phyloP scores from a whole-genome alignment of 1,140 invertebrate genomes.

The Zaprionus africanus region DNA sequence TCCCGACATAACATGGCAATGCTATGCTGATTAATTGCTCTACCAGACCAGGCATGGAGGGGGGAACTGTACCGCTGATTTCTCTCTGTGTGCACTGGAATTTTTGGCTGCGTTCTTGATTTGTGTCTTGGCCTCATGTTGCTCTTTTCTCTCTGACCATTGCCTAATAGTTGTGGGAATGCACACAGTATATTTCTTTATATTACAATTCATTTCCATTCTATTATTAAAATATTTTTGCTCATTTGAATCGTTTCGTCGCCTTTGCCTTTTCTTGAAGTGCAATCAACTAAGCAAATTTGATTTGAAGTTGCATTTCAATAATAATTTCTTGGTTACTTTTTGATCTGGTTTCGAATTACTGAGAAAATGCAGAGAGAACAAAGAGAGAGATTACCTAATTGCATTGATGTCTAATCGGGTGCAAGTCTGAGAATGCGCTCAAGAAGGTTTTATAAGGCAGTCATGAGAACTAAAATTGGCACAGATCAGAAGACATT shows the following conservation, averaged over 20 bases:
- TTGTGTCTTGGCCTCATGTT: conserved; percentile 55
- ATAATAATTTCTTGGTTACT: conserved; percentile 24
- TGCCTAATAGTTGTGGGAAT: conserved; percentile 58
- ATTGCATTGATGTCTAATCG: conserved; percentile 24
- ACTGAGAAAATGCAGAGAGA: conserved; percentile 44
- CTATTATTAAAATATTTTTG: conserved; percentile 17
- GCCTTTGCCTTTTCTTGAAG: conserved; percentile 12
- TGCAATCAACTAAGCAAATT: conserved; percentile 57
- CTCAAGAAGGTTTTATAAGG: neutral
- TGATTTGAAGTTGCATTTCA: conserved; percentile 29
- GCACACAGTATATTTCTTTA: conserved; percentile 16
- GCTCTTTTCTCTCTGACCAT: conserved; percentile 50
- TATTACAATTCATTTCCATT: conserved; percentile 16
- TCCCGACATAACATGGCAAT: conserved; percentile 37
- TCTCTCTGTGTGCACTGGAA: conserved; percentile 50
- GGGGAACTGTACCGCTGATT: conserved; percentile 55
- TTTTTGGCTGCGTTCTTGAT: conserved; percentile 23
- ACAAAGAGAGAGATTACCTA: conserved; percentile 35
- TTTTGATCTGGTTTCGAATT: conserved; percentile 30
- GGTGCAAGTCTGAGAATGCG: conserved; percentile 45
- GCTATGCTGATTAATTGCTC: conserved; percentile 58
- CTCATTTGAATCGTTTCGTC: neutral
- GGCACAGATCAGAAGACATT: neutral
- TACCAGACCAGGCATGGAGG: neutral
- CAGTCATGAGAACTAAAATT: conserved; percentile 21